These are phyloP conservation scores for Coboldia fuscipes DNA, from an alignment of 1,140 invertebrate genomes.

Conservation along the genomic window DNA sequence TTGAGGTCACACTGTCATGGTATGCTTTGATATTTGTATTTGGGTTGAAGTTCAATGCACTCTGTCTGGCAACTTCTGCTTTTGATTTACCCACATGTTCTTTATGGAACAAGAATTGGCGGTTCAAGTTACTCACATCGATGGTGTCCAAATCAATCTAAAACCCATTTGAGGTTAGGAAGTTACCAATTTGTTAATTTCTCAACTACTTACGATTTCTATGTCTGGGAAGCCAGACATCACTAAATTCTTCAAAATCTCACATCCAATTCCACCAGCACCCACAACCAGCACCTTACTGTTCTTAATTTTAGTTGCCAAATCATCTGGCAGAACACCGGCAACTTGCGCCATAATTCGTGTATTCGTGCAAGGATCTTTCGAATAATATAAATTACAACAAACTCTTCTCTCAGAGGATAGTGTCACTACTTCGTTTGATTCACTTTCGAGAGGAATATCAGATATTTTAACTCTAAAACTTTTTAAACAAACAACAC, in stretches of 20 bases:
- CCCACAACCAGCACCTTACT: conserved; percentile 70
- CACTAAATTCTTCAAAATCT: conserved; percentile 93
- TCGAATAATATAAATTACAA: too few relatives aligned
- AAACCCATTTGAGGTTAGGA: conserved; percentile 9
- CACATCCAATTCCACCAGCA: conserved; percentile 97
- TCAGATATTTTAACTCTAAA: too few relatives aligned
- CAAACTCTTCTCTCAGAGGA: too few relatives aligned
- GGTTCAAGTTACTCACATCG: conserved; percentile 97
- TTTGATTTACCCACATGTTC: conserved; percentile 97
- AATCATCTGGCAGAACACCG: conserved; percentile 34
- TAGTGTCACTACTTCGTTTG: too few relatives aligned
- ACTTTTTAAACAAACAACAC: too few relatives aligned
- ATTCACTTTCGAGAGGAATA: too few relatives aligned
- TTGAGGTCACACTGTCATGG: conserved; percentile 79
- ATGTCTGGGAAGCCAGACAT: conserved; percentile 84
- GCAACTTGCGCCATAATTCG: conserved; percentile 30
- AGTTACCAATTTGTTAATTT: neutral
- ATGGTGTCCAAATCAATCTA: conserved; percentile 99
- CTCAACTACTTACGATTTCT: conserved; percentile 58
- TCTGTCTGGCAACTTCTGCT: conserved; percentile 68
- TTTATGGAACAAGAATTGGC: conserved; percentile 95
- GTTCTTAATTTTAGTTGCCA: conserved; percentile 30
- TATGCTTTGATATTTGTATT: conserved; percentile 71
- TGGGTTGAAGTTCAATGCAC: conserved; percentile 73
- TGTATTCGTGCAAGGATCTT: too few relatives aligned